phyloP scores from a whole-genome alignment of 2,888 invertebrate genomes.

The Balanococcus diminutus region DNA sequence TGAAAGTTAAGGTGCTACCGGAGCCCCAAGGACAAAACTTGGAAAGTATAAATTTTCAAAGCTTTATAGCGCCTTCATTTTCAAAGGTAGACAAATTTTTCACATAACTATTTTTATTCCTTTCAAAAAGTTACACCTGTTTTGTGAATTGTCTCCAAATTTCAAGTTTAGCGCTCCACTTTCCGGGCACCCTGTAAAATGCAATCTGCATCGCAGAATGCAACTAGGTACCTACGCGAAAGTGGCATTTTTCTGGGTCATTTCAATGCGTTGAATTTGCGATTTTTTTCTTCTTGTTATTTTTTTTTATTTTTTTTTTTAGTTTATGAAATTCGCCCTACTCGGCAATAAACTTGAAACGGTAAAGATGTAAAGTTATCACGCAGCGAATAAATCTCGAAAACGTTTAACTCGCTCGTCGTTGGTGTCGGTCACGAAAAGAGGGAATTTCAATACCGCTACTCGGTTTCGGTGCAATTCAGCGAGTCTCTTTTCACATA shows the following conservation, averaged over 20 bases:
- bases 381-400: constrained; percentile 14
- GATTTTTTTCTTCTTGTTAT: background rate
- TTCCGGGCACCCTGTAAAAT: too few species aligned
- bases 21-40: too few species aligned
- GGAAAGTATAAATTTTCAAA: too few species aligned
- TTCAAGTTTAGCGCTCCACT: too few species aligned
- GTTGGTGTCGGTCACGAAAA: background rate
- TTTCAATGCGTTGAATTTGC: background rate
- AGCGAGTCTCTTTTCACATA: constrained; percentile 12
- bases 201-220: too few species aligned
- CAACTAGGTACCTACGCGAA: background rate
- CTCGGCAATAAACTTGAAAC: background rate
- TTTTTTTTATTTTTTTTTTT: background rate
- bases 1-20: too few species aligned
- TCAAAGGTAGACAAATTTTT: too few species aligned
- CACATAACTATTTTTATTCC: too few species aligned
- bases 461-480: constrained; percentile 20
- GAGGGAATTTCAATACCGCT: constrained; percentile 14
- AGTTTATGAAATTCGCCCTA: background rate
- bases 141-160: too few species aligned
- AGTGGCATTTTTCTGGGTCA: constrained; percentile 15
- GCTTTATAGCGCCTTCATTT: too few species aligned
- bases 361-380: background rate
- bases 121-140: too few species aligned
- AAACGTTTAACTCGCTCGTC: background rate